Evolutionary conservation across 1,140 invertebrate species (phyloP).

Genomic region (Battus philenor): DNA sequence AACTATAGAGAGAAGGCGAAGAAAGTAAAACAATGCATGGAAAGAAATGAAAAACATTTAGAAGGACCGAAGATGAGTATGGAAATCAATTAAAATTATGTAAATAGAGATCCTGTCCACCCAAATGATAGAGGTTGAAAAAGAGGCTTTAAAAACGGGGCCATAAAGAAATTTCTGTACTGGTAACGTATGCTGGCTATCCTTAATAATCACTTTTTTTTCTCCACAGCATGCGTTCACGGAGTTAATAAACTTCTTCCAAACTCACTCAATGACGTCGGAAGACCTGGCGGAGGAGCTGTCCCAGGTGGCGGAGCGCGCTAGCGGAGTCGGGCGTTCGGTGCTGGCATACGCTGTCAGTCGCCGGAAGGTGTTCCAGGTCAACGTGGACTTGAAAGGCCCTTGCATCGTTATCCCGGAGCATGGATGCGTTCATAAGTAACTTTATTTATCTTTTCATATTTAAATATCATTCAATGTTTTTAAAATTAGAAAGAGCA

Average conservation of each 20-base stretch:
- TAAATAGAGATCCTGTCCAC: too few relatives aligned
- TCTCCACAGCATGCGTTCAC: conserved; percentile 87
- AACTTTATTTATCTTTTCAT: conserved; percentile 49
- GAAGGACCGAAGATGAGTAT: too few relatives aligned
- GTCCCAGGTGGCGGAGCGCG: conserved; percentile 32
- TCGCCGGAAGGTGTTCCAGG: conserved; percentile 81
- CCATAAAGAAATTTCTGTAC: too few relatives aligned
- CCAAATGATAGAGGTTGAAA: too few relatives aligned
- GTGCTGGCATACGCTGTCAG: conserved; percentile 76
- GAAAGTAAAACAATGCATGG: too few relatives aligned
- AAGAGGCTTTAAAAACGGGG: too few relatives aligned
- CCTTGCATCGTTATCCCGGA: conserved; percentile 88
- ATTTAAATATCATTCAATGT: too few relatives aligned
- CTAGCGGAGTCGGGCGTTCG: conserved; percentile 48
- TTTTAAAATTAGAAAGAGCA: background rate
- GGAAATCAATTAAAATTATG: too few relatives aligned
- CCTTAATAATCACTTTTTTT: too few relatives aligned
- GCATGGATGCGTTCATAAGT: conserved; percentile 86
- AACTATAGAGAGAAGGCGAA: too few relatives aligned
- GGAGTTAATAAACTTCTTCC: conserved; percentile 85
- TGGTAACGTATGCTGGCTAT: too few relatives aligned
- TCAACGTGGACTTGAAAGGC: conserved; percentile 86
- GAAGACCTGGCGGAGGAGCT: conserved; percentile 51
- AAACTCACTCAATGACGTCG: conserved; percentile 71
- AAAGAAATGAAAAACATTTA: too few relatives aligned